Conservation (phyloP, 2,797 vertebrate genomes). For the Poeciliopsis gracilis region DNA sequence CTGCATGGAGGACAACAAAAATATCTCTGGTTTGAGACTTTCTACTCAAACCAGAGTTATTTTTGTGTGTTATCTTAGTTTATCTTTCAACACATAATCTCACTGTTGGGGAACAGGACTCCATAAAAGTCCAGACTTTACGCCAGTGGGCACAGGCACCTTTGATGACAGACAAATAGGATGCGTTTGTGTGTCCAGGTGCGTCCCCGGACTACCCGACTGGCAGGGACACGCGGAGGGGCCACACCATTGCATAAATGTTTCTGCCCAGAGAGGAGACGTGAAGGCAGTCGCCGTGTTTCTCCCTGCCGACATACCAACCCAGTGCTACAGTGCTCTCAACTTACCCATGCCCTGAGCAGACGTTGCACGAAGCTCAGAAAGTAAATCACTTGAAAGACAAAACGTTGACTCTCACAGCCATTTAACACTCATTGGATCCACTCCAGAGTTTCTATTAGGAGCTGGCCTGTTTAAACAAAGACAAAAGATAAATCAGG, state of each 20-base stretch:
- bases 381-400: not conserved
- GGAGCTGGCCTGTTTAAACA: slow-evolving; percentile 34
- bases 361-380: not conserved
- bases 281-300: not conserved
- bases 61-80: not conserved
- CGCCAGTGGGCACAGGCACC: not conserved
- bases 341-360: not conserved
- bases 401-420: not conserved
- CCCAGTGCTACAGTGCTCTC: slow-evolving; percentile 23
- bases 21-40: not conserved
- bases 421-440: not conserved
- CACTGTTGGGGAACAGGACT: slow-evolving; percentile 13
- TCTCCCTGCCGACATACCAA: slow-evolving; percentile 15
- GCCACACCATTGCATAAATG: slow-evolving; percentile 43
- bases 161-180: slow-evolving; percentile 29
- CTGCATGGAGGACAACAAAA: not conserved
- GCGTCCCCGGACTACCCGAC: slow-evolving; percentile 29
- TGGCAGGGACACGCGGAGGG: slow-evolving; percentile 44
- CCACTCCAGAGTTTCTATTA: slow-evolving; percentile 2
- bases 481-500: slow-evolving; percentile 6
- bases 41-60: not conserved
- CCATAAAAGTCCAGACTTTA: not conserved
- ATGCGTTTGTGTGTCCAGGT: slow-evolving; percentile 29
- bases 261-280: not conserved
- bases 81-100: slow-evolving; percentile 9